A percentile compares a stretch with the other conserved stretches of the same genome.
These are phyloP conservation scores for Barypeithes pellucidus DNA, from an alignment of 2,888 invertebrate species.

Conservation along the genomic window DNA sequence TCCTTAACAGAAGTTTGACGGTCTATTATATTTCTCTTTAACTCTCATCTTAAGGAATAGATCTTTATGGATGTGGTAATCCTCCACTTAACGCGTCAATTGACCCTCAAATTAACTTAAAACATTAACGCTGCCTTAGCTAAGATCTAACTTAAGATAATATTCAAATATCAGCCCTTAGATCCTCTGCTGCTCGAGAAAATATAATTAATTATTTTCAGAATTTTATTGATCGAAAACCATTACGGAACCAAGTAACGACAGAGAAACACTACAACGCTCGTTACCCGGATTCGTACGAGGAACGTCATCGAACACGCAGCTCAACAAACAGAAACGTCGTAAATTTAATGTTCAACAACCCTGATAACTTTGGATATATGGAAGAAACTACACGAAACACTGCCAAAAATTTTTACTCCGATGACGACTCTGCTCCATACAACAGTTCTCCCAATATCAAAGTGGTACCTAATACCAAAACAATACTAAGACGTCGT, in stretches of 20 bases:
- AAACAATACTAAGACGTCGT: slow-evolving; percentile 23
- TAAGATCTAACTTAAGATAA: too few relatives aligned
- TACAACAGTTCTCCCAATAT: not conserved
- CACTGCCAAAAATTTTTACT: not conserved
- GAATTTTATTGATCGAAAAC: not conserved
- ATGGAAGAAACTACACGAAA: not conserved
- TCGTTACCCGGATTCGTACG: not conserved
- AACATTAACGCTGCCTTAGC: too few relatives aligned
- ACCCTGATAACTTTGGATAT: slow-evolving; percentile 20
- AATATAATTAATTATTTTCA: slow-evolving; percentile 3
- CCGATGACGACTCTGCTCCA: not conserved
- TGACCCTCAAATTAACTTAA: too few relatives aligned
- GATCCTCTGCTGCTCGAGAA: too few relatives aligned
- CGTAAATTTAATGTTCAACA: not conserved
- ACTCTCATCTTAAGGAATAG: too few relatives aligned
- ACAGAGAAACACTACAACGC: slow-evolving; percentile 4
- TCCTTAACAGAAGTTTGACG: too few relatives aligned
- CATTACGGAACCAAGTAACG: not conserved
- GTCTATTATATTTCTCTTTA: too few relatives aligned
- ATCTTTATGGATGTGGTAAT: too few relatives aligned
- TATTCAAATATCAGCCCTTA: too few relatives aligned
- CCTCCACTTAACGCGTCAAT: too few relatives aligned
- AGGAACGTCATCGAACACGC: slow-evolving; percentile 6
- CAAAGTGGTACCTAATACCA: not conserved
- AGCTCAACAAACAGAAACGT: slow-evolving; percentile 1